phyloP scores from a whole-genome alignment of 2,888 invertebrate species.

The Idaea straminata region DNA sequence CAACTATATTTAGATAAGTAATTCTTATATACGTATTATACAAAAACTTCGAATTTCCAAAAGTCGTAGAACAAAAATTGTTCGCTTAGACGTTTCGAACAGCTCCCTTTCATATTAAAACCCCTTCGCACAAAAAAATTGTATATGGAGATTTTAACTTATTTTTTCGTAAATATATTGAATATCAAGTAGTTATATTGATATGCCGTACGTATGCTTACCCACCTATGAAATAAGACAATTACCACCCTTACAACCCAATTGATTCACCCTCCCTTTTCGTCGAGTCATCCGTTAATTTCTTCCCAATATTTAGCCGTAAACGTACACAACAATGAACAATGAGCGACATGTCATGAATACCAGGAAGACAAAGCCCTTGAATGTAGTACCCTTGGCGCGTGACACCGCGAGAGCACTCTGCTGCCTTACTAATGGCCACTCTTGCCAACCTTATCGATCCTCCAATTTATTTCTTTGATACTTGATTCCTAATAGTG shows the following conservation, averaged over 20 bases:
- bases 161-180: too few relatives aligned
- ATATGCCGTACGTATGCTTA: neutral
- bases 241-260: neutral
- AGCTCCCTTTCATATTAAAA: too few relatives aligned
- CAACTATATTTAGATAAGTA: too few relatives aligned
- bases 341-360: slow-evolving; percentile 44
- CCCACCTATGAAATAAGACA: neutral
- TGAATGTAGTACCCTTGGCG: slow-evolving; percentile 12
- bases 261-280: neutral
- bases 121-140: too few relatives aligned
- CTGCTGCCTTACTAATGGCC: slow-evolving; percentile 17
- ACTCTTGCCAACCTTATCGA: slow-evolving; percentile 18
- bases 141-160: too few relatives aligned
- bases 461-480: slow-evolving; percentile 18
- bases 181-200: neutral
- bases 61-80: too few relatives aligned
- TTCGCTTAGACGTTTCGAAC: too few relatives aligned
- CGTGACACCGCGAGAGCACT: slow-evolving; percentile 13
- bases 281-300: neutral
- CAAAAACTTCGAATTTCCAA: too few relatives aligned
- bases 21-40: too few relatives aligned
- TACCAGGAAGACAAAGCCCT: slow-evolving; percentile 27
- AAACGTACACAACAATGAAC: slow-evolving; percentile 30
- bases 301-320: neutral
- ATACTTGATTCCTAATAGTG: neutral